These are phyloP conservation scores for Tillus elongatus DNA, from an alignment of 2,888 invertebrate genomes.

Conservation along the genomic window DNA sequence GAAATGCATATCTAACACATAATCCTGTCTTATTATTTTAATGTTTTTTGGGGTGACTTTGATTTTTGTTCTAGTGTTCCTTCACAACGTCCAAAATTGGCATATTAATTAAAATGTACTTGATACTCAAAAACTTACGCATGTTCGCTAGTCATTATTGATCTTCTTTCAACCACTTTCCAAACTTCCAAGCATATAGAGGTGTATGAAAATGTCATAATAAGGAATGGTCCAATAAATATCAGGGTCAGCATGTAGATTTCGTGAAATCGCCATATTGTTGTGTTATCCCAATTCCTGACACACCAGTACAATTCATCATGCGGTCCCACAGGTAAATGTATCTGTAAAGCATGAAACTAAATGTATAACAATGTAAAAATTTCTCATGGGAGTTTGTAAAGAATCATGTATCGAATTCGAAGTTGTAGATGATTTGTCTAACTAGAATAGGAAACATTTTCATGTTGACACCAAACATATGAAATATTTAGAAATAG, in stretches of 20 bases:
- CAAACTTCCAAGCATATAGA: conserved; percentile 57
- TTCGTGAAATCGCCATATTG: conserved; percentile 49
- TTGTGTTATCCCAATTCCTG: conserved; percentile 43
- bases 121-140: conserved; percentile 43
- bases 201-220: conserved; percentile 58
- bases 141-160: conserved; percentile 48
- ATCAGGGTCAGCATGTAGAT: conserved; percentile 55
- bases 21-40: no score
- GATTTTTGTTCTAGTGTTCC: no score
- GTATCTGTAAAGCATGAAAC: conserved; percentile 26
- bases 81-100: no score
- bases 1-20: no score
- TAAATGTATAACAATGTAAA: background rate
- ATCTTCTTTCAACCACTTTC: conserved; percentile 51
- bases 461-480: no score
- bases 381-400: no score
- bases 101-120: no score
- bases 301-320: conserved; percentile 50
- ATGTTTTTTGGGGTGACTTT: no score
- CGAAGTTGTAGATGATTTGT: no score
- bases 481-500: no score
- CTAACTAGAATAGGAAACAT: no score
- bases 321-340: conserved; percentile 31
- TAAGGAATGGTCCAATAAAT: conserved; percentile 51
- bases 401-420: no score